Evolutionary conservation across 2,113 vertebrate genomes (phyloP).

Genomic region (Siniperca knerii): DNA sequence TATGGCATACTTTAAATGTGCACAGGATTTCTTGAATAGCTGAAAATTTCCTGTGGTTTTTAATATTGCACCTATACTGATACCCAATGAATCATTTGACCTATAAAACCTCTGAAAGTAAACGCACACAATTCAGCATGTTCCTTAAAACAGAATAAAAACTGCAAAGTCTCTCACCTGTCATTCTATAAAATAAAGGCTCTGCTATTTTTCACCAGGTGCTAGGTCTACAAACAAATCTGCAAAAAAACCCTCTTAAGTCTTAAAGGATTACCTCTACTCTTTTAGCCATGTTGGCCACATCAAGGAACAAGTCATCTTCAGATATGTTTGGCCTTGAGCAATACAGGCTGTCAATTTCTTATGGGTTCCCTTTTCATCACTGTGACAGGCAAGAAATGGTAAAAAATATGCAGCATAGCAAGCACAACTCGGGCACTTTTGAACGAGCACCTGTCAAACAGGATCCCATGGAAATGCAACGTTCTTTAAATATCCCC

Average conservation of each 20-base stretch:
- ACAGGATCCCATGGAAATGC: conserved; percentile 12
- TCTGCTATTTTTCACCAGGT: conserved; percentile 1
- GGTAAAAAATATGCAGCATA: conserved; percentile 45
- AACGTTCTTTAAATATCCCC: conserved; percentile 1
- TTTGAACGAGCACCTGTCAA: conserved; percentile 64
- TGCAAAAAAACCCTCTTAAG: not conserved
- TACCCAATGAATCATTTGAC: not conserved
- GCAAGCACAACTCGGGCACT: conserved; percentile 32
- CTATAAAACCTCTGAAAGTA: not conserved
- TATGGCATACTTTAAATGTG: conserved; percentile 6
- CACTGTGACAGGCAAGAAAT: conserved; percentile 67
- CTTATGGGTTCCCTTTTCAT: conserved; percentile 69
- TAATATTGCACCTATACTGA: not conserved
- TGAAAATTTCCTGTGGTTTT: conserved; percentile 7
- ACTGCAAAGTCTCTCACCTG: not conserved
- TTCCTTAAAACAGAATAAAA: conserved; percentile 9
- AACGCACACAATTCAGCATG: not conserved
- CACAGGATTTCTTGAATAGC: conserved; percentile 7
- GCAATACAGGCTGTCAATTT: conserved; percentile 72
- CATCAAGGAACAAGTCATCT: conserved; percentile 61
- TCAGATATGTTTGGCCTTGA: conserved; percentile 69
- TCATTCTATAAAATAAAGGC: conserved; percentile 17
- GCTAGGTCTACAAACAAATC: conserved; percentile 33
- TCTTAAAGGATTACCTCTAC: conserved; percentile 48
- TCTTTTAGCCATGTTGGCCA: conserved; percentile 44